Percentiles rank a stretch among this genome's conserved stretches.
phyloP scores from a whole-genome alignment of 2,113 vertebrate genomes.

The Cnemophilus loriae region DNA sequence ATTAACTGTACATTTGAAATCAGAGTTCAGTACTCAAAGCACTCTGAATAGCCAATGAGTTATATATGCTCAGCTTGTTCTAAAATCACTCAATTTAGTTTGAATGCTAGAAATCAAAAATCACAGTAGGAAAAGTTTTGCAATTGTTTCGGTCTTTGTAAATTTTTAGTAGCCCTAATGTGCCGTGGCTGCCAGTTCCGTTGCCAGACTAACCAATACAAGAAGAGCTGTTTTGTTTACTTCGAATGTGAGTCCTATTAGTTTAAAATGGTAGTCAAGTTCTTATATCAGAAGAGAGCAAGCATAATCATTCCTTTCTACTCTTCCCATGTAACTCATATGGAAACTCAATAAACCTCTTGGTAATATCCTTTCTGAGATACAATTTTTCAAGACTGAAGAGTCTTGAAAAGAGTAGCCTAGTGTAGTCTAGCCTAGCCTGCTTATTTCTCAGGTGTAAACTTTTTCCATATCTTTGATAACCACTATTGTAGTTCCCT shows the following conservation, averaged over 20 bases:
- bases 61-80: neutral
- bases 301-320: neutral
- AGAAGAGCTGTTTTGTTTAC: neutral
- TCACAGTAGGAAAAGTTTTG: neutral
- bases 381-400: neutral
- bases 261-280: neutral
- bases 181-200: neutral
- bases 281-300: neutral
- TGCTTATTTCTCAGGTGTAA: neutral
- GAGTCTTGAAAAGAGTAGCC: neutral
- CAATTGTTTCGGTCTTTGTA: accelerated
- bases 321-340: neutral
- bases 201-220: neutral
- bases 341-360: neutral
- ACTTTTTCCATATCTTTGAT: neutral
- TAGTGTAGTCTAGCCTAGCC: neutral
- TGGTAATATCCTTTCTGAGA: neutral
- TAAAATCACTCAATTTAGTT: neutral
- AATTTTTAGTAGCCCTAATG: neutral
- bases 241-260: neutral
- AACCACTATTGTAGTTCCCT: accelerated
- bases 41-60: neutral
- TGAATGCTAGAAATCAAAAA: neutral
- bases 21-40: neutral
- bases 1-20: neutral